A percentile compares a stretch with the other conserved stretches of the same genome.
Evolutionary conservation across 1,140 invertebrate genomes (phyloP).

Genomic region (Drosophila oshimai): DNA sequence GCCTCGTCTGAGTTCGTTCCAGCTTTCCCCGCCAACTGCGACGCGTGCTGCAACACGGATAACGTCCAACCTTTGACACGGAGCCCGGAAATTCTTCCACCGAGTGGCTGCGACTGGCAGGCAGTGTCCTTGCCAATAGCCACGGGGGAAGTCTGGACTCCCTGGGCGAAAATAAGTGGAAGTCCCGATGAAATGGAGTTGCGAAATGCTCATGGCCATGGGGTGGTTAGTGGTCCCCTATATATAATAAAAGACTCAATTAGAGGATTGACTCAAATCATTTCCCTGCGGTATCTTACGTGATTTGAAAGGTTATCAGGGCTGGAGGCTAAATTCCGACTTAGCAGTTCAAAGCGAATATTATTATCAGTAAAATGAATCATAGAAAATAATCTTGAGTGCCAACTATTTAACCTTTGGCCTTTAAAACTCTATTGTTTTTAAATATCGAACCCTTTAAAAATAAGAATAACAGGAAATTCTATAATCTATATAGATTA

Average conservation of each 20-base stretch:
- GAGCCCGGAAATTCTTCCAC: slow-evolving; percentile 54
- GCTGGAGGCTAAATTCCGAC: no score
- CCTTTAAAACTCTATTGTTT: no score
- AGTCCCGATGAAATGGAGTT: neutral
- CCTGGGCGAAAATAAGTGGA: slow-evolving; percentile 2
- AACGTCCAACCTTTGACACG: slow-evolving; percentile 62
- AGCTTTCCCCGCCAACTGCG: neutral
- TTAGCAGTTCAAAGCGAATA: no score
- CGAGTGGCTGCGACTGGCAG: slow-evolving; percentile 6
- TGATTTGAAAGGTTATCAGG: neutral
- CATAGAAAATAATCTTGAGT: no score
- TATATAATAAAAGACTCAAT: neutral
- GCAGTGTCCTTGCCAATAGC: slow-evolving; percentile 17
- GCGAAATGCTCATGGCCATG: neutral
- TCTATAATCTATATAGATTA: no score
- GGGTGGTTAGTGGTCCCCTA: neutral
- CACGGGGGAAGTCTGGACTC: neutral
- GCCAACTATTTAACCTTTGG: no score
- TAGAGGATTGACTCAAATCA: neutral
- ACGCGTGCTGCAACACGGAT: slow-evolving; percentile 59
- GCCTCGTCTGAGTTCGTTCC: slow-evolving; percentile 15
- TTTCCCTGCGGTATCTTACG: neutral
- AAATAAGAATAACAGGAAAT: no score
- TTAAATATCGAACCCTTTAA: no score
- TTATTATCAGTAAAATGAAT: no score